Conservation (phyloP, 2,797 vertebrate species). For the Tolypeutes matacus region DNA sequence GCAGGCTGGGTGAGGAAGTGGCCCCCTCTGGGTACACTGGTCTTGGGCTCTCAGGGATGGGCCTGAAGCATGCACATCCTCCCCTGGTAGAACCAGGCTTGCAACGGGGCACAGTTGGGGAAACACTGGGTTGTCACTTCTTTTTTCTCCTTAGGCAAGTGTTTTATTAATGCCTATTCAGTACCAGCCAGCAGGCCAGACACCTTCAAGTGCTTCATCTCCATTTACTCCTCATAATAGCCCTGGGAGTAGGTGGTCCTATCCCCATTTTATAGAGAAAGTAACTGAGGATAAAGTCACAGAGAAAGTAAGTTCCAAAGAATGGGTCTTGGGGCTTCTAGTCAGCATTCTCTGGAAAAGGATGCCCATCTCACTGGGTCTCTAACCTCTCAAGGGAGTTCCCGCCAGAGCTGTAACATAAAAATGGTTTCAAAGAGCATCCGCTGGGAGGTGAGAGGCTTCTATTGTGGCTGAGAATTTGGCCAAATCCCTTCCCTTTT, state of each 20-base stretch:
- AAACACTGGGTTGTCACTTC: constrained; percentile 16
- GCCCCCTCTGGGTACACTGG: neutral
- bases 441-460: neutral
- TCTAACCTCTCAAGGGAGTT: neutral
- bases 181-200: neutral
- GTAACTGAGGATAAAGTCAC: constrained; percentile 21
- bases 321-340: constrained; percentile 24
- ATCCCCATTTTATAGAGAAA: constrained; percentile 37
- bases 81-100: neutral
- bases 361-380: neutral
- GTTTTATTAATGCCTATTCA: neutral
- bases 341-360: neutral
- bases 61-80: neutral
- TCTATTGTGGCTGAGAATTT: neutral
- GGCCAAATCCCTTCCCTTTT: constrained; percentile 18
- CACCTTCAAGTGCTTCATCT: constrained; percentile 36
- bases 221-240: neutral
- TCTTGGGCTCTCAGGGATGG: neutral
- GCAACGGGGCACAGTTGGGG: neutral
- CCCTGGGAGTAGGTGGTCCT: neutral
- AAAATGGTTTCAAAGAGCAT: constrained; percentile 44
- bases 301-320: constrained; percentile 21
- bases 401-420: neutral
- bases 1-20: neutral
- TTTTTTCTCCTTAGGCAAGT: neutral